Percentiles rank a stretch among this genome's conserved stretches.
Evolutionary conservation across 2,113 vertebrate species (phyloP).

Genomic region (Peromyscus maniculatus): DNA sequence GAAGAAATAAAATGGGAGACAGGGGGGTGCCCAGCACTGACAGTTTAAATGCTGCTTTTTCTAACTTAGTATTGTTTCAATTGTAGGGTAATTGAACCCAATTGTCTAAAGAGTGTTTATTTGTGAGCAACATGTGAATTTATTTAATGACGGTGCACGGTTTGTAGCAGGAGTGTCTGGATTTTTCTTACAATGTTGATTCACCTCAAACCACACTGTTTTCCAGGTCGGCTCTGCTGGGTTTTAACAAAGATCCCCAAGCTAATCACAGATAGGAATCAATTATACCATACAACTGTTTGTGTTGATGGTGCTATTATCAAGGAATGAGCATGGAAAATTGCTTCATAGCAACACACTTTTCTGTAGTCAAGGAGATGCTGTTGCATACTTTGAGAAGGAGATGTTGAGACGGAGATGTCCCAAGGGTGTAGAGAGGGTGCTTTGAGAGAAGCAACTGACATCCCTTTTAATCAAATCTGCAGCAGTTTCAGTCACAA

Average conservation of each 20-base stretch:
- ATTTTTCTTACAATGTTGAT: slow-evolving; percentile 56
- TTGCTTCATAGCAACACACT: slow-evolving; percentile 29
- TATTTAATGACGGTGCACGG: slow-evolving; percentile 61
- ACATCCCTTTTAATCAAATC: slow-evolving; percentile 44
- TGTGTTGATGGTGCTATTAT: slow-evolving; percentile 54
- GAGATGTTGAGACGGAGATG: not conserved
- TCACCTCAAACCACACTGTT: slow-evolving; percentile 55
- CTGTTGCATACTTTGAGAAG: not conserved
- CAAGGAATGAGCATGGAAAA: slow-evolving; percentile 13
- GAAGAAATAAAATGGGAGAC: slow-evolving; percentile 64
- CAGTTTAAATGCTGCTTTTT: slow-evolving; percentile 51
- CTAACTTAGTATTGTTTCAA: slow-evolving; percentile 43
- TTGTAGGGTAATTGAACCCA: slow-evolving; percentile 53
- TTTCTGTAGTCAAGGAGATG: slow-evolving; percentile 49
- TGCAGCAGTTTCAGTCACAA: slow-evolving; percentile 57
- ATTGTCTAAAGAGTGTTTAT: slow-evolving; percentile 59
- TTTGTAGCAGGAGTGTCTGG: slow-evolving; percentile 60
- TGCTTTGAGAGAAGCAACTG: not conserved
- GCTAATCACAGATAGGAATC: slow-evolving; percentile 55
- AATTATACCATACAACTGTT: slow-evolving; percentile 22
- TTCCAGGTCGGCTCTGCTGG: slow-evolving; percentile 20
- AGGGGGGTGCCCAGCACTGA: slow-evolving; percentile 28
- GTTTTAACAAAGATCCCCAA: slow-evolving; percentile 58
- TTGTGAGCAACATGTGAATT: slow-evolving; percentile 38
- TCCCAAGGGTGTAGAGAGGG: not conserved